These are phyloP conservation scores for Rhynchotus rufescens DNA, from an alignment of 2,797 vertebrate genomes.

Conservation along the genomic window DNA sequence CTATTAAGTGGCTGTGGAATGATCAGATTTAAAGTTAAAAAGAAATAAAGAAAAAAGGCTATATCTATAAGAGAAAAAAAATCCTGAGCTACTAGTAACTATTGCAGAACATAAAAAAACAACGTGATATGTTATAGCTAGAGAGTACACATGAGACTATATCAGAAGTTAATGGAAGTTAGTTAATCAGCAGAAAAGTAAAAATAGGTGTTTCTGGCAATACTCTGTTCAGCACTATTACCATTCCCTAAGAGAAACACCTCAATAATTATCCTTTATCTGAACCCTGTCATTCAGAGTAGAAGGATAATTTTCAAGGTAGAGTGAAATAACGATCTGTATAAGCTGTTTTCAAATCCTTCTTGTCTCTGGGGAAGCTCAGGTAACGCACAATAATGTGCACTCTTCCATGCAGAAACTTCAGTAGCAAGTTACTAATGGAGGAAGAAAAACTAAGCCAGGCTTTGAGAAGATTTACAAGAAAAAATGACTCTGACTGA, in stretches of 20 bases:
- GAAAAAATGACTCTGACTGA: background rate
- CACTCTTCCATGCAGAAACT: background rate
- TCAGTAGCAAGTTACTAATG: background rate
- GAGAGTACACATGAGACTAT: background rate
- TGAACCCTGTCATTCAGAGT: background rate
- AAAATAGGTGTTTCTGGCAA: background rate
- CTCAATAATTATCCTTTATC: background rate
- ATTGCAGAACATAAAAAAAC: background rate
- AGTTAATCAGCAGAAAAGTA: background rate
- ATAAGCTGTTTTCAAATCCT: background rate
- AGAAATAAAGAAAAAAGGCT: background rate
- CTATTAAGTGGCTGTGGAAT: background rate
- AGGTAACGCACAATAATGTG: background rate
- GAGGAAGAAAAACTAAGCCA: background rate
- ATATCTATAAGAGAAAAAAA: background rate
- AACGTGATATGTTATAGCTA: background rate
- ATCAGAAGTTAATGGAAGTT: background rate
- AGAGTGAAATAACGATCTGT: background rate
- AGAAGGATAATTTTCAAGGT: background rate
- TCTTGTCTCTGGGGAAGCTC: background rate
- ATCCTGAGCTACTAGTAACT: background rate
- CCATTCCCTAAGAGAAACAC: background rate
- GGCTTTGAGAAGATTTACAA: background rate
- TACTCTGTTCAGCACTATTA: background rate
- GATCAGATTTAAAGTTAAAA: background rate